A percentile compares a stretch with the other conserved stretches of the same genome.
Conservation (phyloP, 23 tunicate genomes). For the Aplidium turbinatum region DNA sequence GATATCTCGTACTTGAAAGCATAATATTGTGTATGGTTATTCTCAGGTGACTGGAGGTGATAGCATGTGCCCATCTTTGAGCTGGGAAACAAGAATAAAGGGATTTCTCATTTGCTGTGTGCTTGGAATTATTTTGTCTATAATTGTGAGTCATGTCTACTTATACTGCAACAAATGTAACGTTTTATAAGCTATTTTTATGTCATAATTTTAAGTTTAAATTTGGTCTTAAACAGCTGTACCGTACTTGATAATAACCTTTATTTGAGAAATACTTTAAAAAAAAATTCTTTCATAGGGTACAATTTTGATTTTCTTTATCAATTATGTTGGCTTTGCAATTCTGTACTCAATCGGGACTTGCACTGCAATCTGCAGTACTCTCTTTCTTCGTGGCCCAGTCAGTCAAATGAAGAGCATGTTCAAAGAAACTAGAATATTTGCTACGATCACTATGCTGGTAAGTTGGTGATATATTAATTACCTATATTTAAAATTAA, state of each 20-base stretch:
- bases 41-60: conserved; percentile 86
- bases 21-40: no score
- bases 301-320: conserved; percentile 41
- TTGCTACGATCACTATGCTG: conserved; percentile 83
- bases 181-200: neutral
- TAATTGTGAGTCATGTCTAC: conserved; percentile 63
- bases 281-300: conserved; percentile 65
- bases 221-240: no score
- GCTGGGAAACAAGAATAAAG: conserved; percentile 89
- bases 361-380: conserved; percentile 59
- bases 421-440: conserved; percentile 88
- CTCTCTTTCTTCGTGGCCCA: conserved; percentile 86
- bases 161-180: neutral
- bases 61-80: conserved; percentile 77
- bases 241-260: no score
- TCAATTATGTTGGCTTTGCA: conserved; percentile 48
- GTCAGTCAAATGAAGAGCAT: conserved; percentile 74
- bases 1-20: no score
- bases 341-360: conserved; percentile 72
- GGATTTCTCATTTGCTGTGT: conserved; percentile 87
- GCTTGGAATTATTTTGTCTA: conserved; percentile 68
- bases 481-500: no score
- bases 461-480: no score
- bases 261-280: no score
- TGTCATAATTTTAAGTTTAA: no score